A percentile compares a stretch with the other conserved stretches of the same genome.
phyloP scores from a whole-genome alignment of 2,888 invertebrate genomes.

The Phalera bucephala region DNA sequence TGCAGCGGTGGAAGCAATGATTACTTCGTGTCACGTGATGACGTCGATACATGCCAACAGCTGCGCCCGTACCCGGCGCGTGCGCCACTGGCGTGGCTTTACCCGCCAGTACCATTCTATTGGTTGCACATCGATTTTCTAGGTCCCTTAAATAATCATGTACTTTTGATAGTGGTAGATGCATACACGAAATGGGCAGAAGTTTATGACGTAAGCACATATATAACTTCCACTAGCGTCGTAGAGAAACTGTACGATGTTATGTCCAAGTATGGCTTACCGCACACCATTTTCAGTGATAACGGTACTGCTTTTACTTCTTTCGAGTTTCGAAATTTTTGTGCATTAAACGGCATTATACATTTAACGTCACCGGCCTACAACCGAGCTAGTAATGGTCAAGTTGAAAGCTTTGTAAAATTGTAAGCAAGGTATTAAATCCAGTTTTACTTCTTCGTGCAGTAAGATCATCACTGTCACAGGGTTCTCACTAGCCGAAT shows the following conservation, averaged over 20 bases:
- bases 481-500: constrained; percentile 18
- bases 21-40: not conserved
- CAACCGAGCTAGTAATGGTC: constrained; percentile 9
- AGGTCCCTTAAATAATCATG: not conserved
- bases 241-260: not conserved
- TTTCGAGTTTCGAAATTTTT: constrained; percentile 17
- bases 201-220: not conserved
- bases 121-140: constrained; percentile 4
- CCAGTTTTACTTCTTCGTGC: not conserved
- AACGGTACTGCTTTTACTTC: constrained; percentile 22
- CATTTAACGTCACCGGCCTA: constrained; percentile 17
- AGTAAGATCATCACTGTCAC: constrained; percentile 10
- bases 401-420: constrained; percentile 18
- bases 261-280: constrained; percentile 8
- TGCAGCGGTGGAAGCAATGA: not conserved
- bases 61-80: not conserved
- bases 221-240: not conserved
- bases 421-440: constrained; percentile 18
- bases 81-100: not conserved
- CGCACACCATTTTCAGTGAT: constrained; percentile 20
- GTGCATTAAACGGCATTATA: constrained; percentile 17
- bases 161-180: too few species aligned
- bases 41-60: not conserved
- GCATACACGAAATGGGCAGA: constrained; percentile 5
- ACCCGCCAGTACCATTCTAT: not conserved